Conservation (phyloP, 2,797 vertebrate species). For the Sebastes alutus region DNA sequence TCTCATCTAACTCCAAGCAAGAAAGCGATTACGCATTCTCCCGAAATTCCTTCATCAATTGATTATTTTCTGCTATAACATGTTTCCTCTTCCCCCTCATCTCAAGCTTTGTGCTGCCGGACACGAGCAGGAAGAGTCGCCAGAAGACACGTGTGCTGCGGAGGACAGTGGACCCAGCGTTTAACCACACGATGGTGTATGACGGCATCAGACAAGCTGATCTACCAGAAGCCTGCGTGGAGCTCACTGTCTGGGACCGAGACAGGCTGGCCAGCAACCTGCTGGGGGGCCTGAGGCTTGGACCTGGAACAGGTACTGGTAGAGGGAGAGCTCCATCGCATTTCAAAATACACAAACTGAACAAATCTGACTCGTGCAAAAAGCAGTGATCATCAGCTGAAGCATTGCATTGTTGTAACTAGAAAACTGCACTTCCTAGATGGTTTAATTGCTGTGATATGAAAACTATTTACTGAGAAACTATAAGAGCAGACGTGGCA, state of each 20-base stretch:
- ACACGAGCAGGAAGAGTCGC: conserved; percentile 94
- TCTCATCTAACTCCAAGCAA: background rate
- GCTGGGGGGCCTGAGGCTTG: conserved; percentile 92
- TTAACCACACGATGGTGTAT: conserved; percentile 99
- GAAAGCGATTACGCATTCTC: background rate
- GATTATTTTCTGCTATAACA: background rate
- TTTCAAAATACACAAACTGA: background rate
- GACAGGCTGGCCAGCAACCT: conserved; percentile 92
- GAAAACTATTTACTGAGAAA: background rate
- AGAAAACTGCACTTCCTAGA: background rate
- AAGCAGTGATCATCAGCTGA: background rate
- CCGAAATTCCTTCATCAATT: background rate
- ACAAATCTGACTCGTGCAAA: background rate
- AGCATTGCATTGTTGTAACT: background rate
- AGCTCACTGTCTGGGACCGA: conserved; percentile 95
- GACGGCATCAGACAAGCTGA: conserved; percentile 92
- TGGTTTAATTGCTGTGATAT: background rate
- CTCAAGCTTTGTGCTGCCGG: conserved; percentile 92
- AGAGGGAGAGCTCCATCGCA: background rate
- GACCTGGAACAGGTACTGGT: conserved; percentile 89
- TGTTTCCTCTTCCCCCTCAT: background rate
- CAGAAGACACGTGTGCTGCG: conserved; percentile 94
- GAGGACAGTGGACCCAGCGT: conserved; percentile 87
- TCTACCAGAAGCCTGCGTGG: conserved; percentile 91
- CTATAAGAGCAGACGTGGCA: background rate